phyloP scores from a whole-genome alignment of 2,888 invertebrate species.

The Limnephilus rhombicus region DNA sequence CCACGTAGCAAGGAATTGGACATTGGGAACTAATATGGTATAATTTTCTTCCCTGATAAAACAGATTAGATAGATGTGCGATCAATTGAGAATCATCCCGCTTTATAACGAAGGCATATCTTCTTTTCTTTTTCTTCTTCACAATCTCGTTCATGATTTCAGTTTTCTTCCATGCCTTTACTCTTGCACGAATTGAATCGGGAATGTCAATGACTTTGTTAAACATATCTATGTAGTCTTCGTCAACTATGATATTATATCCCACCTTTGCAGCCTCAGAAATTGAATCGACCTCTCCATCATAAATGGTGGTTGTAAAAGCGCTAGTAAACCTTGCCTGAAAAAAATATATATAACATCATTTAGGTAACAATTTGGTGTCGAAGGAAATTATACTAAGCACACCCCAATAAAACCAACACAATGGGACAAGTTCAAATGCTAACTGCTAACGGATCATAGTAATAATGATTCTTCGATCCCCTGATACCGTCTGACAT shows the following conservation, averaged over 20 bases:
- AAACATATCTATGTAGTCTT: slow-evolving; percentile 34
- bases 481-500: no score
- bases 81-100: slow-evolving; percentile 7
- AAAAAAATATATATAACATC: not conserved
- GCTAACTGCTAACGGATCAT: not conserved
- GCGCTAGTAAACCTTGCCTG: slow-evolving; percentile 35
- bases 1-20: slow-evolving; percentile 15
- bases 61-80: not conserved
- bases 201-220: not conserved
- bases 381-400: not conserved
- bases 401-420: not conserved
- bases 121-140: not conserved
- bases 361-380: not conserved
- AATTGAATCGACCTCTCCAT: slow-evolving; percentile 26
- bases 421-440: not conserved
- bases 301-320: not conserved
- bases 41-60: not conserved
- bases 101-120: not conserved
- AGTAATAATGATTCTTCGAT: not conserved
- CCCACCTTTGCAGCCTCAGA: slow-evolving; percentile 1
- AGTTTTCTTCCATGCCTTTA: slow-evolving; percentile 17
- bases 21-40: slow-evolving; percentile 20
- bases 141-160: not conserved
- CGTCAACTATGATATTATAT: slow-evolving; percentile 33
- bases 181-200: not conserved